These are phyloP conservation scores for Caenorhabditis sinica DNA, from an alignment of 2,888 invertebrate species.

Conservation along the genomic window DNA sequence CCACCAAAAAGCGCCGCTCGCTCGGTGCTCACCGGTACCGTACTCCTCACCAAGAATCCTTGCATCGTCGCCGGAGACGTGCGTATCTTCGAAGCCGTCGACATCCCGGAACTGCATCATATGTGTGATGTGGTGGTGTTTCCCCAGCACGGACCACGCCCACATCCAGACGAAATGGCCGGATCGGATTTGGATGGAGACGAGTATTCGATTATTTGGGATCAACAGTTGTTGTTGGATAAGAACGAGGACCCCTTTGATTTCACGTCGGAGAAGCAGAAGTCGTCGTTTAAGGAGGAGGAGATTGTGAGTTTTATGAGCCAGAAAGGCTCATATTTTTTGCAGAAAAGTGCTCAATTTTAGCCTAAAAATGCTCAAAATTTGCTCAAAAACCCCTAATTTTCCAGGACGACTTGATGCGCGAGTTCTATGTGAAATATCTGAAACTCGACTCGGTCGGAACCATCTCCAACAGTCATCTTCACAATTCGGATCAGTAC, in stretches of 20 bases:
- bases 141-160: slow-evolving; percentile 84
- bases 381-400: background rate
- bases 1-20: slow-evolving; percentile 65
- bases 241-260: slow-evolving; percentile 77
- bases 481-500: slow-evolving; percentile 83
- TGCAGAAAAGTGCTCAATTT: background rate
- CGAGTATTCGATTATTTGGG: slow-evolving; percentile 84
- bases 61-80: slow-evolving; percentile 85
- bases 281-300: slow-evolving; percentile 73
- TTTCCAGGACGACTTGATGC: slow-evolving; percentile 72
- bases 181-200: slow-evolving; percentile 85
- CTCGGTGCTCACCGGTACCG: slow-evolving; percentile 74
- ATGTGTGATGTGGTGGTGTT: slow-evolving; percentile 85
- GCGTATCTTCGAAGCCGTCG: slow-evolving; percentile 82
- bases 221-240: slow-evolving; percentile 82
- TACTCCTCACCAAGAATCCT: slow-evolving; percentile 85
- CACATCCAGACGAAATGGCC: slow-evolving; percentile 85
- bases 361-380: background rate
- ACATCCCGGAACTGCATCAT: slow-evolving; percentile 80
- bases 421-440: slow-evolving; percentile 83
- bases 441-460: slow-evolving; percentile 84
- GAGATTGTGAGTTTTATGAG: slow-evolving; percentile 52
- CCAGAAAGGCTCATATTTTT: background rate
- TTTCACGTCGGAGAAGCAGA: slow-evolving; percentile 57
- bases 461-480: slow-evolving; percentile 82